Percentiles rank a stretch among this genome's conserved stretches.
Evolutionary conservation across 2,113 vertebrate species (phyloP).

Genomic region (Hirundichthys speculiger): DNA sequence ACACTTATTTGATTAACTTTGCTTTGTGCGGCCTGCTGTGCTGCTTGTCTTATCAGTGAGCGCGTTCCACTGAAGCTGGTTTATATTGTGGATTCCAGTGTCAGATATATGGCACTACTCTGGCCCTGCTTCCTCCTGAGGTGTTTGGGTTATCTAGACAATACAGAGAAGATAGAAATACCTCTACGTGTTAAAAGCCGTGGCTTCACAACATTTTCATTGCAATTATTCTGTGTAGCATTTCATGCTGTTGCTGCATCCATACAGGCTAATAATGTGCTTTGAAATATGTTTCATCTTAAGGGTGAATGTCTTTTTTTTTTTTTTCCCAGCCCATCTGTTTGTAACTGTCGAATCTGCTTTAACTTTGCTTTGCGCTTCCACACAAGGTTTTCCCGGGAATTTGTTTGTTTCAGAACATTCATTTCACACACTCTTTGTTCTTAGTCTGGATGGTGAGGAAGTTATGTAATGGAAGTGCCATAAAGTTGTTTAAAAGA

Average conservation of each 20-base stretch:
- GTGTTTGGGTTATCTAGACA: slow-evolving; percentile 61
- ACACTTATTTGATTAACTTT: slow-evolving; percentile 49
- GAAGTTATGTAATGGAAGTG: slow-evolving; percentile 77
- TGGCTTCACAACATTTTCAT: background rate
- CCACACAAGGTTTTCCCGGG: slow-evolving; percentile 38
- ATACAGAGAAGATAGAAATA: slow-evolving; percentile 19
- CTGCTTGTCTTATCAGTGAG: slow-evolving; percentile 71
- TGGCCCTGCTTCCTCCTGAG: slow-evolving; percentile 47
- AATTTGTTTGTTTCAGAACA: slow-evolving; percentile 78
- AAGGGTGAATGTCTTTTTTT: too few species aligned
- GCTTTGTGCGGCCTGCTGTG: slow-evolving; percentile 46
- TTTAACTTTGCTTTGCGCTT: slow-evolving; percentile 48
- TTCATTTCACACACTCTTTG: slow-evolving; percentile 83
- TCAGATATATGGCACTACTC: slow-evolving; percentile 64
- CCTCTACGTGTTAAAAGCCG: background rate
- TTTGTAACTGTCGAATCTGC: slow-evolving; percentile 36
- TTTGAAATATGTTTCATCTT: background rate
- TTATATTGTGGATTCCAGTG: slow-evolving; percentile 50
- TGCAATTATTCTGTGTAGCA: background rate
- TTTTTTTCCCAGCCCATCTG: background rate
- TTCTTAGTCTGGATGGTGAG: slow-evolving; percentile 69
- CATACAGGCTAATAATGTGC: background rate
- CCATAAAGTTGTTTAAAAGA: slow-evolving; percentile 76
- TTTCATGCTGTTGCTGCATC: too few species aligned
- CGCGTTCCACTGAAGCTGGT: slow-evolving; percentile 62